Evolutionary conservation across 2,888 invertebrate genomes (phyloP), one percentile per base, ranked within the genome.

Genomic region (Exocentrus adspersus): DNA sequence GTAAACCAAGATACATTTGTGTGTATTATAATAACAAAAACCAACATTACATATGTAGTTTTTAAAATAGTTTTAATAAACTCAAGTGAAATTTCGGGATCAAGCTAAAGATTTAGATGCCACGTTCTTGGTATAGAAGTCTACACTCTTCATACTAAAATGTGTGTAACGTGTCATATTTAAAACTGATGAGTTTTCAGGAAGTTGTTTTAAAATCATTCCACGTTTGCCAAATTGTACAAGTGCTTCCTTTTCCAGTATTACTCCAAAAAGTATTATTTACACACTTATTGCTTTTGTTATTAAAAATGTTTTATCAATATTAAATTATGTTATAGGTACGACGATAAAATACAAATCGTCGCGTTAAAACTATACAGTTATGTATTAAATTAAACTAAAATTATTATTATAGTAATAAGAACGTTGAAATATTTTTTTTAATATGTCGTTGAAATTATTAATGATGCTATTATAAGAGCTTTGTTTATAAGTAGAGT

Each of bases 31-130:
- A 12, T 14, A 9, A 9, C n/a, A 50, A 24, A 50, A 45, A 45
- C 7, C 14, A 14, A 19, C 21, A 50, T 9, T 24, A 24, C 7
- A 24, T 24, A 24, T 24, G 54, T n/a, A n/a, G n/a, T n/a, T n/a
- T 30, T 30, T 50, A 20, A 57, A 14, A 12, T 14, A 30, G 28
- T 50, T 62, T 56, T 52, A 54, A 57, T 62, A 64, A 60, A 68
- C 68, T 63, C 65, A 57, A n/a, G 65, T 71, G 69, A 71, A 73
- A 74, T 72, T 71, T 74, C 72, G 75, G 75, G 74, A 74, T 72
- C 74, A 74, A 75, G 70, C 68, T 73, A 69, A 64, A 56, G 65
- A 62, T 64, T 57, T 68, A 68, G 63, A 66, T 61, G 67, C 64
- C 64, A 63, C 64, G 61, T 52, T 64, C 60, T 67, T 64, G 43